These are phyloP conservation scores for Allophyes oxyacanthae DNA, from an alignment of 2,888 invertebrate genomes.

Conservation along the genomic window DNA sequence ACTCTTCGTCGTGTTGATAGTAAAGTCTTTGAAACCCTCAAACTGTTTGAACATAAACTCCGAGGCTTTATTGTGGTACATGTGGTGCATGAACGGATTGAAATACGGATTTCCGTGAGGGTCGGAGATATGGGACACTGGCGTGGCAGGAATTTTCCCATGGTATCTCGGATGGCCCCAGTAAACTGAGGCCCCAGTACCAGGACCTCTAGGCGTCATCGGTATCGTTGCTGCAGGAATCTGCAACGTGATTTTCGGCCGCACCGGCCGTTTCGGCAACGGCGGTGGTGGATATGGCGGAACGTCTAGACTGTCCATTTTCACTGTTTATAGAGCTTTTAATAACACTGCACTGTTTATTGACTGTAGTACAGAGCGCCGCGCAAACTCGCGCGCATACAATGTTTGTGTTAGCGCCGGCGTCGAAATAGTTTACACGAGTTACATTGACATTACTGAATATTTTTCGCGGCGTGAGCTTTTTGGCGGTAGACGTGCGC, in stretches of 20 bases:
- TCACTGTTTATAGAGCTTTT: slow-evolving; percentile 54
- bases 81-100: slow-evolving; percentile 79
- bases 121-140: slow-evolving; percentile 77
- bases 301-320: slow-evolving; percentile 71
- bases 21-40: slow-evolving; percentile 93
- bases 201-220: slow-evolving; percentile 65
- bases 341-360: slow-evolving; percentile 50
- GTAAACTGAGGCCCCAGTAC: slow-evolving; percentile 67
- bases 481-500: slow-evolving; percentile 72
- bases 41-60: slow-evolving; percentile 95
- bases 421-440: slow-evolving; percentile 62
- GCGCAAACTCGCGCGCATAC: slow-evolving; percentile 23
- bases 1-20: slow-evolving; percentile 92
- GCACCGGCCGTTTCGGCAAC: slow-evolving; percentile 71
- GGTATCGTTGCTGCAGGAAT: slow-evolving; percentile 74
- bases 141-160: slow-evolving; percentile 71
- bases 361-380: slow-evolving; percentile 32
- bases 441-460: slow-evolving; percentile 62
- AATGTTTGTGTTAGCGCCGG: slow-evolving; percentile 68
- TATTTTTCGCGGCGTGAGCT: slow-evolving; percentile 61
- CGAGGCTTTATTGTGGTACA: slow-evolving; percentile 92
- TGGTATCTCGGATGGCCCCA: slow-evolving; percentile 69
- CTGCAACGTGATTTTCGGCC: slow-evolving; percentile 86
- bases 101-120: slow-evolving; percentile 76
- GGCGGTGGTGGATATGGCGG: slow-evolving; percentile 82